A percentile compares a stretch with the other conserved stretches of the same genome.
Conservation (phyloP, 2,888 invertebrate genomes). For the Hipparchia sbordonii region DNA sequence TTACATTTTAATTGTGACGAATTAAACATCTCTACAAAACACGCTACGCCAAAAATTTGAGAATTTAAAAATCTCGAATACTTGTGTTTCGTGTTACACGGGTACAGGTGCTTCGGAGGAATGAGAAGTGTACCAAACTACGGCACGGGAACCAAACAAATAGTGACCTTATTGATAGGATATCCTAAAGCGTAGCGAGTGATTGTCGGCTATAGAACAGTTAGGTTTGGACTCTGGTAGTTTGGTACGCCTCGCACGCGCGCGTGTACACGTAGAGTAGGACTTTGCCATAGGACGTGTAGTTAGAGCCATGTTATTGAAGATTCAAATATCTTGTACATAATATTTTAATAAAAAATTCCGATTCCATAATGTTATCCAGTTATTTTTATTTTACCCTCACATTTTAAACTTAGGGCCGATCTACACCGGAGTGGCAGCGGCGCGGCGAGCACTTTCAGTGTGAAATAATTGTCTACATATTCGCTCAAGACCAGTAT, state of each 20-base stretch:
- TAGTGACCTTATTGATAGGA: background rate
- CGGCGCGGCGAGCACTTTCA: too few species aligned
- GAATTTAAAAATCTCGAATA: conserved; percentile 1
- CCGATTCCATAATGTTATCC: conserved; percentile 60
- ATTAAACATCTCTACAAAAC: background rate
- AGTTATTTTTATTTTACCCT: conserved; percentile 35
- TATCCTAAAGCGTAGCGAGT: background rate
- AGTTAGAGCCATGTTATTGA: conserved; percentile 52
- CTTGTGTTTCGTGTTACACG: background rate
- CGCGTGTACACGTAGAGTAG: background rate
- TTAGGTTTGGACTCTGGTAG: background rate
- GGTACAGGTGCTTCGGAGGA: background rate
- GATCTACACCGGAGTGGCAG: too few species aligned
- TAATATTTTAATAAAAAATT: conserved; percentile 69
- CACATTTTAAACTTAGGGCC: background rate
- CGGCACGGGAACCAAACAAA: background rate
- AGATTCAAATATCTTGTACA: conserved; percentile 57
- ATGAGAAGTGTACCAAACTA: background rate
- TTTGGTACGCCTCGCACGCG: background rate
- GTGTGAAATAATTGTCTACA: too few species aligned
- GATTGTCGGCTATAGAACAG: background rate
- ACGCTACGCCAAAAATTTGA: background rate
- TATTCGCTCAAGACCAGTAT: too few species aligned
- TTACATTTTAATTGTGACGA: conserved; percentile 8
- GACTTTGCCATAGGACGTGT: conserved; percentile 58